A percentile compares a stretch with the other conserved stretches of the same genome.
phyloP scores from a whole-genome alignment of 2,888 invertebrate genomes.

The Thecocarcelia acutangulata region DNA sequence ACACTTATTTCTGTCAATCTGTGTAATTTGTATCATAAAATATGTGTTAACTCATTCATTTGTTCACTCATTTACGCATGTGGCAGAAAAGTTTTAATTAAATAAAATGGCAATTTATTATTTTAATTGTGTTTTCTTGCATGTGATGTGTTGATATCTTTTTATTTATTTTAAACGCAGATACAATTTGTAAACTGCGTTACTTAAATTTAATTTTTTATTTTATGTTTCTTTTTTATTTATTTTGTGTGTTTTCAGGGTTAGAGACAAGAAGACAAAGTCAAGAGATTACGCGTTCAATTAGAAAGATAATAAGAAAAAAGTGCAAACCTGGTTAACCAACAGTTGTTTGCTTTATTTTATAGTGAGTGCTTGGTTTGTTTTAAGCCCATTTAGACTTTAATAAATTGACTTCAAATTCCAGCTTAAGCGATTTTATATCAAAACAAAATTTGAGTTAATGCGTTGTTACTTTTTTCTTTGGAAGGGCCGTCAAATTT shows the following conservation, averaged over 20 bases:
- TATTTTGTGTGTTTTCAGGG: slow-evolving; percentile 12
- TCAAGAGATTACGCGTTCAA: background rate
- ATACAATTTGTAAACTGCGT: slow-evolving; percentile 21
- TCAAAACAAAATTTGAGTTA: no score
- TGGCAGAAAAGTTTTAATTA: slow-evolving; percentile 17
- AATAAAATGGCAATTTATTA: slow-evolving; percentile 50
- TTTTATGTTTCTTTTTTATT: background rate
- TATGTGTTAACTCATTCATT: no score
- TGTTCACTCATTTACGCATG: slow-evolving; percentile 13
- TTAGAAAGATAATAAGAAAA: background rate
- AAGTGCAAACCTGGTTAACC: background rate
- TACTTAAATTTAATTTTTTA: background rate
- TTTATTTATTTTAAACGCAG: slow-evolving; percentile 14
- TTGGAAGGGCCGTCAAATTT: no score
- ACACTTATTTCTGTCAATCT: no score
- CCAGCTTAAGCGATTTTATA: no score
- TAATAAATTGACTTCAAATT: background rate
- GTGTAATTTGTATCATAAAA: no score
- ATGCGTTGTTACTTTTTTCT: no score
- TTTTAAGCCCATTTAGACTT: no score
- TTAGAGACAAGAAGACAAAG: slow-evolving; percentile 37
- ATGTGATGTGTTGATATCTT: slow-evolving; percentile 35
- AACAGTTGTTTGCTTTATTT: slow-evolving; percentile 10
- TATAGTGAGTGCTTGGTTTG: background rate
- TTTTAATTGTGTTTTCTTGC: slow-evolving; percentile 53